phyloP scores from a whole-genome alignment of 2,888 invertebrate genomes.

The Drosophila prolongata region DNA sequence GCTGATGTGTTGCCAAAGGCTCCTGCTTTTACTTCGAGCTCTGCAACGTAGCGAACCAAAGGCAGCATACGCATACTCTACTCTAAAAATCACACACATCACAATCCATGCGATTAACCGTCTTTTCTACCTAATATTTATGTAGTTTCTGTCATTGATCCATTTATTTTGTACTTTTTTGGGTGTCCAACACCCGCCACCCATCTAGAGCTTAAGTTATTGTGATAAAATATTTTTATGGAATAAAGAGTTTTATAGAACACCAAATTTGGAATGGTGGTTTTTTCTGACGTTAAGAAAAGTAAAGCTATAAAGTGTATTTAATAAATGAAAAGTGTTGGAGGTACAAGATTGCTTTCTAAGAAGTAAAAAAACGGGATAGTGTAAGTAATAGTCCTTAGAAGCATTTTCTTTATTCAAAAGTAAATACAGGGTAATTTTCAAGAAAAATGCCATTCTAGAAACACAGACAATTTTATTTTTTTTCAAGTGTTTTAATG shows the following conservation, averaged over 20 bases:
- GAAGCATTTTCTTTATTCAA: too few relatives aligned
- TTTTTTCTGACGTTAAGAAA: background rate
- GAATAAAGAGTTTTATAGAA: conserved; percentile 53
- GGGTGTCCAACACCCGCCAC: conserved; percentile 53
- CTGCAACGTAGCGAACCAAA: conserved; percentile 54
- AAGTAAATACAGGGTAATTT: too few relatives aligned
- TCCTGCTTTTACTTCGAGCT: conserved; percentile 57
- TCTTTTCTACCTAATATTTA: conserved; percentile 65
- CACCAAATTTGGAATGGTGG: fast-evolving
- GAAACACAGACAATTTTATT: too few relatives aligned
- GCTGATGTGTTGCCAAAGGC: conserved; percentile 73
- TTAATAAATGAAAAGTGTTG: too few relatives aligned
- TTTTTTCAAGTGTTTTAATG: too few relatives aligned
- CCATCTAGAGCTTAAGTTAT: conserved; percentile 66
- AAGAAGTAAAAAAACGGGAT: too few relatives aligned
- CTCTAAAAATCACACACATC: conserved; percentile 30
- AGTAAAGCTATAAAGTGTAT: too few relatives aligned
- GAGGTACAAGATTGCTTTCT: too few relatives aligned
- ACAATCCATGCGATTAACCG: conserved; percentile 46
- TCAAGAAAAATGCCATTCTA: too few relatives aligned
- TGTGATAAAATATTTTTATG: conserved; percentile 68
- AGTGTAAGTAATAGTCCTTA: too few relatives aligned
- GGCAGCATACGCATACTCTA: conserved; percentile 66
- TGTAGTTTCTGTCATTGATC: conserved; percentile 63
- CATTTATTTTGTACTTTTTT: conserved; percentile 42